phyloP scores from a whole-genome alignment of 2,113 vertebrate genomes.

The Papio anubis region DNA sequence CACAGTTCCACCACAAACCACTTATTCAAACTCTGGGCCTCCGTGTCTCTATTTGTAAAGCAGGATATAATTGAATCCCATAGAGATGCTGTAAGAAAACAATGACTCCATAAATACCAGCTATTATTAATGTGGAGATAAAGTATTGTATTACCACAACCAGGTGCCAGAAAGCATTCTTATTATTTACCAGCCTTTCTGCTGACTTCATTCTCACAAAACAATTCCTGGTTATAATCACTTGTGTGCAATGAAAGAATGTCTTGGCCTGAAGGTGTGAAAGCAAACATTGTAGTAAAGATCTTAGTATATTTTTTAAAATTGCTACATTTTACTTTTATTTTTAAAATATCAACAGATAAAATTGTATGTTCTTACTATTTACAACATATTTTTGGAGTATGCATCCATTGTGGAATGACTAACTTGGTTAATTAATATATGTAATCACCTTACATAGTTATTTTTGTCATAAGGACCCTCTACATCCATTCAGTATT shows the following conservation, averaged over 20 bases:
- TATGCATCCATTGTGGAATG: not conserved
- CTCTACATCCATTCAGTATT: not conserved
- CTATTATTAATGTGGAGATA: not conserved
- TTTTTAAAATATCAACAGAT: not conserved
- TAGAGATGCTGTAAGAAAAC: not conserved
- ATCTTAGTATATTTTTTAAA: not conserved
- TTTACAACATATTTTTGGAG: not conserved
- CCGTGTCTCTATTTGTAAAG: not conserved
- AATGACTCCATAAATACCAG: conserved; percentile 16
- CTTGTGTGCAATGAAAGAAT: not conserved
- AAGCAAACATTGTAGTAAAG: not conserved
- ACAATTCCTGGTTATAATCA: not conserved
- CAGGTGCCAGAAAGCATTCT: conserved; percentile 15
- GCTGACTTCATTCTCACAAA: not conserved
- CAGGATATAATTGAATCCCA: not conserved
- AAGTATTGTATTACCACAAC: not conserved
- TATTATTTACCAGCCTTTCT: not conserved
- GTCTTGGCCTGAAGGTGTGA: not conserved
- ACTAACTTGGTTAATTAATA: not conserved
- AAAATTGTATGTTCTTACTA: not conserved
- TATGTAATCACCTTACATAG: not conserved
- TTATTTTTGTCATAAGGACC: not conserved
- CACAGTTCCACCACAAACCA: not conserved
- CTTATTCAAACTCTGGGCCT: not conserved
- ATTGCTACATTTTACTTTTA: not conserved